Evolutionary conservation across 2,888 invertebrate species (phyloP), one percentile per base, ranked within the genome.

Genomic region (Cremastinae sp.): DNA sequence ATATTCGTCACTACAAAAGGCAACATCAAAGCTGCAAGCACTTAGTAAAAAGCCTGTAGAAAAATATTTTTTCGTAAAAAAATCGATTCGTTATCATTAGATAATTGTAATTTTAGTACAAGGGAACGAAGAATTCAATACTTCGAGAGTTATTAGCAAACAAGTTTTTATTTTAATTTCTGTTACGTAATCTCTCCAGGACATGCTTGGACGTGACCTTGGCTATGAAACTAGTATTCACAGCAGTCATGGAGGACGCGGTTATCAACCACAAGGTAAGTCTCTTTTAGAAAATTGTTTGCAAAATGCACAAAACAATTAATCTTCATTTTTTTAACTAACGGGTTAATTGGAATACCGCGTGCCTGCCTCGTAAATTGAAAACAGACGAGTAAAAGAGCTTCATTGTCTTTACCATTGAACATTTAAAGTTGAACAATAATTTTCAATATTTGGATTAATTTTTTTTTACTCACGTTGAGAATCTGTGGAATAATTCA

Each of bases 131-230:
- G 51, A 58, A 51, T 8, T 45, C 56, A 22, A 12, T 56, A 16
- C 65, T 59, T 65, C 45, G 20, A 45, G 68, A 69, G 72, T 28
- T 8, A 1, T 69, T 69, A 75, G 59, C 35, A 8, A 14, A 49
- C 4, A 61, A 47, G 65, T 65, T 74, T 85, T 86, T 86, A n/a
- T n/a, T 84, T 88, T 89, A 82, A 88, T 84, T 86, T 89, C 87
- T 86, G 84, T 84, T 87, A 87, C 88, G 83, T 86, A 84, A 86
- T 89, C 87, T 89, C 87, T 87, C 83, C 89, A 96, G 96, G 97
- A 96, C 91, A 96, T 96, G 94, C 94, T 96, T 91, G 95, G 94
- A 89, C 95, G 96, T 86, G 97, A 97, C 90, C 97, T 97, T 91
- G 94, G 96, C 88, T 97, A 96, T 92, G 97, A 97, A 90, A n/a